Percentiles rank a stretch among this genome's conserved stretches.
Evolutionary conservation across 2,113 vertebrate species (phyloP).

Genomic region (Theristicus caerulescens): DNA sequence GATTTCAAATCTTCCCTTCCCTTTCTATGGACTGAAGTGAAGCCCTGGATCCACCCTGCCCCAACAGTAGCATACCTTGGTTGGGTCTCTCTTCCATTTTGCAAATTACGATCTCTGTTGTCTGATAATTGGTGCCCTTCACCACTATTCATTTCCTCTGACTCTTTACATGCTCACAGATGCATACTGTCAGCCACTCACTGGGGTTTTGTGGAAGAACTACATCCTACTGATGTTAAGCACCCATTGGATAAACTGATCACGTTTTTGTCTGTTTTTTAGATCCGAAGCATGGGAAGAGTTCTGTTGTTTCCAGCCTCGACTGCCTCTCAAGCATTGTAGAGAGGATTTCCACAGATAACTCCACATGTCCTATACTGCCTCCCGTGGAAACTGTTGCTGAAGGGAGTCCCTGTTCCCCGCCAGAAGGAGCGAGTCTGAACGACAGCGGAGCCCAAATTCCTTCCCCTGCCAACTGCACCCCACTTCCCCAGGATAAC

Average conservation of each 20-base stretch:
- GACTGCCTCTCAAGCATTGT: conserved; percentile 98
- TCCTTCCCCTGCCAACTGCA: conserved; percentile 67
- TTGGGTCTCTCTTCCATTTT: not conserved
- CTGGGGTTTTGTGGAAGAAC: not conserved
- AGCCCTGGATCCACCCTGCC: not conserved
- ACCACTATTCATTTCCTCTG: not conserved
- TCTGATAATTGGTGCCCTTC: not conserved
- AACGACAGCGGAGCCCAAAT: conserved; percentile 64
- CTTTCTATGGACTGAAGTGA: not conserved
- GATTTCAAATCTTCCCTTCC: not conserved
- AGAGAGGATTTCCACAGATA: conserved; percentile 94
- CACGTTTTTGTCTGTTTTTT: conserved; percentile 16
- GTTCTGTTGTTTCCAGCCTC: conserved; percentile 89
- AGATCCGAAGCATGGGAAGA: conserved; percentile 81
- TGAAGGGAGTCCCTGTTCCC: conserved; percentile 75
- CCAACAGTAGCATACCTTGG: not conserved
- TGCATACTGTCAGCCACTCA: not conserved
- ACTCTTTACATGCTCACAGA: not conserved
- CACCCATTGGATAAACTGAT: not conserved
- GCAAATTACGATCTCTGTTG: not conserved
- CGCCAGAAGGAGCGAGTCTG: conserved; percentile 63
- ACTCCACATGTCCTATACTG: conserved; percentile 73
- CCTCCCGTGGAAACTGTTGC: conserved; percentile 68
- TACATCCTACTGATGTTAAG: not conserved
- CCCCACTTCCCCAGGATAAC: conserved; percentile 75